Evolutionary conservation across 2,113 vertebrate species (phyloP).

Genomic region (Lathamus discolor): DNA sequence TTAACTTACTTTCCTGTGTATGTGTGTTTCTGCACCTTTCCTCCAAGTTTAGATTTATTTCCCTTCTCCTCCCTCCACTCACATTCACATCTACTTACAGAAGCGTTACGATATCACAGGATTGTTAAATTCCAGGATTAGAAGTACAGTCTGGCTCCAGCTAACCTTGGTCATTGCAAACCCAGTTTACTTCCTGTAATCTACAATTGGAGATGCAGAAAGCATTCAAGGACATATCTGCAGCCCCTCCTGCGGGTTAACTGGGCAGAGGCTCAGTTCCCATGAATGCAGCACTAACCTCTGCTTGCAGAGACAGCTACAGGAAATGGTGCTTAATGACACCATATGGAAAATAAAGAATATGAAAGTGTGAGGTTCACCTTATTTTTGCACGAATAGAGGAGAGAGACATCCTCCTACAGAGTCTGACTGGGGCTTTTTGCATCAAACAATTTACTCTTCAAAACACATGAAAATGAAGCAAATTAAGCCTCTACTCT

Average conservation of each 20-base stretch:
- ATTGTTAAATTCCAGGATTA: not conserved
- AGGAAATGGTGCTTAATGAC: not conserved
- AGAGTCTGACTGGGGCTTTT: not conserved
- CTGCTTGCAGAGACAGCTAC: not conserved
- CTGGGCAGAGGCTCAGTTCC: not conserved
- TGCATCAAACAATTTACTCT: not conserved
- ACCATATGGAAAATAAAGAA: not conserved
- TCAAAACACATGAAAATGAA: not conserved
- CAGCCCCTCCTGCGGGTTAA: not conserved
- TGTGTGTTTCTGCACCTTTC: not conserved
- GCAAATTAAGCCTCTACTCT: not conserved
- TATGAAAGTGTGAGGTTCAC: not conserved
- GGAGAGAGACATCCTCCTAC: not conserved
- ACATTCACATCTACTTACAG: not conserved
- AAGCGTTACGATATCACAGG: not conserved
- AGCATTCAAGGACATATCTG: not conserved
- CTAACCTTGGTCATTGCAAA: slow-evolving; percentile 26
- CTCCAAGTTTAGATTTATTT: not conserved
- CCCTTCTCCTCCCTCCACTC: not conserved
- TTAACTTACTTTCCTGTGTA: not conserved
- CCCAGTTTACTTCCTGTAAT: not conserved
- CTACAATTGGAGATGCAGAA: not conserved
- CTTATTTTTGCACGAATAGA: not conserved
- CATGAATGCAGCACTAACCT: not conserved
- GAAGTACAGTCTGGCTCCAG: not conserved